A percentile compares a stretch with the other conserved stretches of the same genome.
Evolutionary conservation across 2,888 invertebrate species (phyloP).

Genomic region (Prostheceraeus crozeri): DNA sequence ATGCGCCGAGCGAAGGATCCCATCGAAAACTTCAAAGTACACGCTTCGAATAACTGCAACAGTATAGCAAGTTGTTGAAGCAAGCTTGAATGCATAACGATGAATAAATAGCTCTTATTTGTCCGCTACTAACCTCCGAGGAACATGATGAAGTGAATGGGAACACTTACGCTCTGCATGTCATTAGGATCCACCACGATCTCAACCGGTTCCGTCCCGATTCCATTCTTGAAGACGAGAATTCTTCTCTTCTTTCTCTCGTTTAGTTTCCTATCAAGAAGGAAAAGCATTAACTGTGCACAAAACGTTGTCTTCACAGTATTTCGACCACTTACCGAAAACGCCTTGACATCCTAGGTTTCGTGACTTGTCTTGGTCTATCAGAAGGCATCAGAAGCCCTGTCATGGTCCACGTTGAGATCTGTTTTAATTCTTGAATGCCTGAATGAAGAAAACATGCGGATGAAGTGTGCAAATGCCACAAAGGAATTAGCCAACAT

Average conservation of each 20-base stretch:
- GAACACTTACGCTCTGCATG: conserved; percentile 48
- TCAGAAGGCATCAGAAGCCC: conserved; percentile 50
- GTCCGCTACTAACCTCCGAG: too few relatives aligned
- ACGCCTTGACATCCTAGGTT: conserved; percentile 48
- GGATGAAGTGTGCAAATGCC: neutral
- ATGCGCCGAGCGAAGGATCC: conserved; percentile 47
- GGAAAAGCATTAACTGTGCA: too few relatives aligned
- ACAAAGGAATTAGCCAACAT: neutral
- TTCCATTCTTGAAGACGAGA: conserved; percentile 53
- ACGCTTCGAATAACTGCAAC: conserved; percentile 51
- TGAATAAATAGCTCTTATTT: too few relatives aligned
- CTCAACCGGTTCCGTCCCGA: conserved; percentile 49
- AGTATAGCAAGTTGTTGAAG: too few relatives aligned
- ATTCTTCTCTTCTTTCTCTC: conserved; percentile 50
- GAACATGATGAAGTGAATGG: conserved; percentile 25
- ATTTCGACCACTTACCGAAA: conserved; percentile 47
- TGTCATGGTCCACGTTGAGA: conserved; percentile 52
- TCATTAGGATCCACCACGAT: conserved; percentile 50
- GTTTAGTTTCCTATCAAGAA: conserved; percentile 45
- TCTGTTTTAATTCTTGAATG: conserved; percentile 43
- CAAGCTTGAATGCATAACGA: too few relatives aligned
- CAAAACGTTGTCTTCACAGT: too few relatives aligned
- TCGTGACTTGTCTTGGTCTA: conserved; percentile 45
- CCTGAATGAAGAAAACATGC: conserved; percentile 44
- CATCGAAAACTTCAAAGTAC: conserved; percentile 51